Percentiles rank a stretch among this genome's conserved stretches.
Evolutionary conservation across 2,888 invertebrate genomes (phyloP).

Genomic region (Drosophila dives): DNA sequence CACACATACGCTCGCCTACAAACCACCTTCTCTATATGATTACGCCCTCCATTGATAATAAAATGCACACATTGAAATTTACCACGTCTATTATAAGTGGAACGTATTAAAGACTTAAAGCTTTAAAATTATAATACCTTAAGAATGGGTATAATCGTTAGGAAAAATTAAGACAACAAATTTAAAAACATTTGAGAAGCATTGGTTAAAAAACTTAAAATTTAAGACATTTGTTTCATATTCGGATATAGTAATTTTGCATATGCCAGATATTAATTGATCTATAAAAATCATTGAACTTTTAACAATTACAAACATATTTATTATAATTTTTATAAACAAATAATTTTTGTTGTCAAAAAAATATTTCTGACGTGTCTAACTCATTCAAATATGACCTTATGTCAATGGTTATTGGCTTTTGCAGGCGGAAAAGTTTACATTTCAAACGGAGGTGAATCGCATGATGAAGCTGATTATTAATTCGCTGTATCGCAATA

Average conservation of each 20-base stretch:
- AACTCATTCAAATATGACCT: background rate
- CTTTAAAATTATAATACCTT: background rate
- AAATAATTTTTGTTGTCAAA: background rate
- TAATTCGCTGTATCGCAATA: slow-evolving; percentile 99
- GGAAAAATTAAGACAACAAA: too few species aligned
- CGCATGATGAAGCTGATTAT: slow-evolving; percentile 99
- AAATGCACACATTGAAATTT: background rate
- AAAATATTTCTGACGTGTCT: slow-evolving; percentile 5
- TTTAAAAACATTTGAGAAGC: background rate
- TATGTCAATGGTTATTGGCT: slow-evolving; percentile 1
- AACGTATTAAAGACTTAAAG: background rate
- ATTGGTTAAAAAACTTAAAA: background rate
- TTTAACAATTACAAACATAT: background rate
- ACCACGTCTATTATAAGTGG: background rate
- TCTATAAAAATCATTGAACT: background rate
- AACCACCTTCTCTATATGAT: background rate
- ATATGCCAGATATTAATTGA: background rate
- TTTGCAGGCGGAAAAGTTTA: slow-evolving; percentile 90
- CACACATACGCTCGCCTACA: background rate
- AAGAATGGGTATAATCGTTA: background rate
- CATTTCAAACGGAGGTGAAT: slow-evolving; percentile 99
- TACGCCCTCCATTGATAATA: slow-evolving; percentile 5
- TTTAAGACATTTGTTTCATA: background rate
- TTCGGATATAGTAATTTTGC: too few species aligned
- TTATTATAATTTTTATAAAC: background rate